Percentiles rank a stretch among this genome's conserved stretches.
Conservation (phyloP, 2,888 invertebrate genomes). For the Drosophila fungiperda region DNA sequence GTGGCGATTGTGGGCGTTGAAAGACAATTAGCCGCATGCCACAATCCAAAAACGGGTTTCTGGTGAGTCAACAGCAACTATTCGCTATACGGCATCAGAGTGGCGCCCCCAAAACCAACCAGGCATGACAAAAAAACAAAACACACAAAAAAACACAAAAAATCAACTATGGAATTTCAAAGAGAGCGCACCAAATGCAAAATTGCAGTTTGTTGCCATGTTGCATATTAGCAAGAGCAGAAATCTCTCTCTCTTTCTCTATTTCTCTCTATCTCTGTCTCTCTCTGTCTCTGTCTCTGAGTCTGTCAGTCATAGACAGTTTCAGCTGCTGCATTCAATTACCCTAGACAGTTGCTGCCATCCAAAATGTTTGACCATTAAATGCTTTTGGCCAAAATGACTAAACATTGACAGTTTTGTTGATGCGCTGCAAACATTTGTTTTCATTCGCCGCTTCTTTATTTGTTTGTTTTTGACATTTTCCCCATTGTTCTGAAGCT, state of each 20-base stretch:
- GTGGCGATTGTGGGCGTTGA: slow-evolving; percentile 65
- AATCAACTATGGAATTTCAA: slow-evolving; percentile 42
- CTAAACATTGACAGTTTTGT: slow-evolving; percentile 59
- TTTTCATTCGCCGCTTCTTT: slow-evolving; percentile 9
- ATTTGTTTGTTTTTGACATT: slow-evolving; percentile 10
- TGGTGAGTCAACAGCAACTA: slow-evolving; percentile 63
- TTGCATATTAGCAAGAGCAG: slow-evolving; percentile 21
- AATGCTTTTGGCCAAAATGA: slow-evolving; percentile 65
- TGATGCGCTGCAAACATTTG: slow-evolving; percentile 40
- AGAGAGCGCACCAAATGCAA: slow-evolving; percentile 16
- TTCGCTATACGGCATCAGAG: slow-evolving; percentile 24
- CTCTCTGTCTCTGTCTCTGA: slow-evolving; percentile 5
- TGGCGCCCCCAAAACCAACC: slow-evolving; percentile 33
- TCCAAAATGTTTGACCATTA: slow-evolving; percentile 67
- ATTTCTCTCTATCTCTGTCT: background rate
- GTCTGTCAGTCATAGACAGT: slow-evolving; percentile 49
- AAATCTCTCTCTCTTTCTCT: slow-evolving; percentile 11
- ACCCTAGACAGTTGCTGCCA: slow-evolving; percentile 35
- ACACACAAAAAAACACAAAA: slow-evolving; percentile 10
- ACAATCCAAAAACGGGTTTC: slow-evolving; percentile 69
- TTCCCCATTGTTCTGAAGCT: slow-evolving; percentile 19
- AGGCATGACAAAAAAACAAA: slow-evolving; percentile 10
- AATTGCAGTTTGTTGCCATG: slow-evolving; percentile 12
- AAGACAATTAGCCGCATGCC: slow-evolving; percentile 77
- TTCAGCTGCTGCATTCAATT: slow-evolving; percentile 68